Evolutionary conservation across 2,888 invertebrate species (phyloP).

Genomic region (Palloptera scutellata): DNA sequence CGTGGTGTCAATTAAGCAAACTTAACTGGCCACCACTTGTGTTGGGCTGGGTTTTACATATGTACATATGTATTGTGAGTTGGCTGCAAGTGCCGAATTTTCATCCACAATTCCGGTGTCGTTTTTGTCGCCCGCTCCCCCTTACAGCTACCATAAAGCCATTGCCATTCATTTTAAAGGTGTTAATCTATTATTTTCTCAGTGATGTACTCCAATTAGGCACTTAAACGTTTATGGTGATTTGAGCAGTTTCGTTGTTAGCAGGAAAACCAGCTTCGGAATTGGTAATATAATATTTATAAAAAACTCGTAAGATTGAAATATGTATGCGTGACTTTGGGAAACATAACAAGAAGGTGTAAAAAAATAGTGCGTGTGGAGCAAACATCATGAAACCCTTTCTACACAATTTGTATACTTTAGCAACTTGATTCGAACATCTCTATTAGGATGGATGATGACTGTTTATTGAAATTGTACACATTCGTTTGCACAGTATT

Average conservation of each 20-base stretch:
- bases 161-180: constrained; percentile 24
- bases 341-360: constrained; percentile 38
- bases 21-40: constrained; percentile 26
- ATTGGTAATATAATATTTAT: constrained; percentile 13
- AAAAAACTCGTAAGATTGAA: constrained; percentile 1
- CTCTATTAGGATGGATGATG: background rate
- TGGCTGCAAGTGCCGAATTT: no score
- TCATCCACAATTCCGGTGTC: no score
- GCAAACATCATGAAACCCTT: constrained; percentile 22
- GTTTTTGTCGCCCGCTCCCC: background rate
- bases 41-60: background rate
- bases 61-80: background rate
- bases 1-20: constrained; percentile 3
- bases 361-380: constrained; percentile 29
- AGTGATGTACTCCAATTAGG: constrained; percentile 33
- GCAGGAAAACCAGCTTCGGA: background rate
- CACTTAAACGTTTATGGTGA: constrained; percentile 9
- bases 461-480: no score
- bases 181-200: constrained; percentile 34
- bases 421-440: background rate
- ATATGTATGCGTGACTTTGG: constrained; percentile 34
- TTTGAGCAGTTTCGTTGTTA: constrained; percentile 1
- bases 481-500: no score
- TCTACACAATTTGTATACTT: background rate
- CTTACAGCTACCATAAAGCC: background rate